These are phyloP conservation scores for Troglohyphantes excavatus DNA, from an alignment of 2,888 invertebrate species.

Conservation along the genomic window DNA sequence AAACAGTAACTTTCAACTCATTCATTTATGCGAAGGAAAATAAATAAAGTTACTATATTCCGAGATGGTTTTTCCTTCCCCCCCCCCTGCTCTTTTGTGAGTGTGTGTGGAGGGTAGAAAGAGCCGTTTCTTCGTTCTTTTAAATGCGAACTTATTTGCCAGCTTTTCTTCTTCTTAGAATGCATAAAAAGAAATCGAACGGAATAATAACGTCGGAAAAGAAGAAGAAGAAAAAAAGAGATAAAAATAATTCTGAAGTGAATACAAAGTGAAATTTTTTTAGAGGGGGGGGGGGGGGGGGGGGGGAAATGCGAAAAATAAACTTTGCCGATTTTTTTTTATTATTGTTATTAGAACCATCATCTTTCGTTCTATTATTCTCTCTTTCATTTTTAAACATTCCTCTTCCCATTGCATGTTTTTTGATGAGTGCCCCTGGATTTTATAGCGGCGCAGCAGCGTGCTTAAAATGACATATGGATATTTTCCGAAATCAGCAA, in stretches of 20 bases:
- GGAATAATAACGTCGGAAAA: constrained; percentile 51
- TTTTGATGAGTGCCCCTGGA: constrained; percentile 47
- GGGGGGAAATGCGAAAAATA: too few relatives aligned
- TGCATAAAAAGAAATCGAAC: constrained; percentile 51
- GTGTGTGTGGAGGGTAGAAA: not conserved
- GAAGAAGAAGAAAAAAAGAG: constrained; percentile 5
- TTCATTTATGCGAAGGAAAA: constrained; percentile 36
- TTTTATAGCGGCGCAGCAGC: constrained; percentile 33
- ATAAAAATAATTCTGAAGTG: constrained; percentile 27
- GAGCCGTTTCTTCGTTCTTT: constrained; percentile 8
- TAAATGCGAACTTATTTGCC: constrained; percentile 57
- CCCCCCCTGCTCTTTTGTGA: too few relatives aligned
- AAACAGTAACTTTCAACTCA: constrained; percentile 22
- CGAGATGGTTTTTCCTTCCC: not conserved
- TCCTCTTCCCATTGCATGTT: constrained; percentile 39
- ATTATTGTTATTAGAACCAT: not conserved
- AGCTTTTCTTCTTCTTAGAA: constrained; percentile 28
- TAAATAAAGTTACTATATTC: constrained; percentile 41
- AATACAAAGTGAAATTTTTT: constrained; percentile 61
- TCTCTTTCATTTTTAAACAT: constrained; percentile 54
- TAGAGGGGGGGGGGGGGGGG: not conserved
- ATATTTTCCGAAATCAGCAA: constrained; percentile 65
- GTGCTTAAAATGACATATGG: constrained; percentile 64
- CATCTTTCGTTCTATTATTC: not conserved
- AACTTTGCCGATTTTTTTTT: constrained; percentile 40